Base-by-base conservation (phyloP, 2,888 invertebrate species). In the Ophioninae sp. region DNA sequence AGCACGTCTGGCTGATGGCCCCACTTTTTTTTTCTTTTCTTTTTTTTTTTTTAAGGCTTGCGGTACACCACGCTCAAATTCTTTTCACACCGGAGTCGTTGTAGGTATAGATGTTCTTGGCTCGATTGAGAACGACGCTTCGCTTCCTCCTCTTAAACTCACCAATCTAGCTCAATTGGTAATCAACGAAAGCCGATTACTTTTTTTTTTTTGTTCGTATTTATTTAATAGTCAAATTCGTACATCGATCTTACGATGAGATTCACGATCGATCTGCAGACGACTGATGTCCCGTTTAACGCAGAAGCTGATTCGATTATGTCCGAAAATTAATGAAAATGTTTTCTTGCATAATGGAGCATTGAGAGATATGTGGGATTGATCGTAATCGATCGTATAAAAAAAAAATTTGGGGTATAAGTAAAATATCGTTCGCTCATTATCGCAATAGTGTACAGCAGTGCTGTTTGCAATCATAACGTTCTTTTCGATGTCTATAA, bases 11-110 rank as follows among this genome's bases (percentile, higher is more conserved):
- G 74, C 56, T 78, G 74, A 81, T 73, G 74, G 64, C 64, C 79
- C 79, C 77, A 79, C 8, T 74, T 57, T 59, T 81, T 67, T 59
- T 50, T 13, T 20, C 65, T 2, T 56, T 75, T 57, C 21, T 39
- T 8, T 23, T 1, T 67, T 79, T 68, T 77, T 62, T 10, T 57
- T 72, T 77, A 86, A 90, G 90, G 86, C 87, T 85, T 85, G 88
- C 86, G 88, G 89, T 76, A 50, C 61, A 62, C 69, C 79, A 64
- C 75, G 79, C 65, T 7, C 64, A 81, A 85, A 79, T 83, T 81
- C 78, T 83, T 81, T 73, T 70, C 41, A 44, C 79, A 61, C 76
- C 61, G 17, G n/a, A 30, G 50, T 13, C 7, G 6, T 57, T 79
- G 68, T 67, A 61, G 41, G 61, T 56, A 37, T 3, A 20, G 61